Evolutionary conservation across 2,113 vertebrate genomes (phyloP), one percentile per base, ranked within the genome.

Genomic region (Syngnathus typhle): DNA sequence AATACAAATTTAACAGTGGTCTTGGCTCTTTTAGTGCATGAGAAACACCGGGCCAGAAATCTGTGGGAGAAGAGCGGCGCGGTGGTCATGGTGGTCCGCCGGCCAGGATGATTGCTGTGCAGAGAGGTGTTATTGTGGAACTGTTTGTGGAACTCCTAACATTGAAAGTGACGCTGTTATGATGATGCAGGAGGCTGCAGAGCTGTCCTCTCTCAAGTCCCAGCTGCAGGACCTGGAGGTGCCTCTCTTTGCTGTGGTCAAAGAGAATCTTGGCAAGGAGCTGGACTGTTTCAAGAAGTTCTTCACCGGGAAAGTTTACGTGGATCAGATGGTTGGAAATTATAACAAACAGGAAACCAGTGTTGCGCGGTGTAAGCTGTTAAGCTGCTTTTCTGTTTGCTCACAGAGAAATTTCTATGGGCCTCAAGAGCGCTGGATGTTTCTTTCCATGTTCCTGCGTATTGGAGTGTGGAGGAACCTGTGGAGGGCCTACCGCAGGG

Each of bases 91-190:
- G 94, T 92, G 12, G 91, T 96, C 19, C 88, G 94, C 62, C 87
- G 95, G 68, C 94, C 95, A 7, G 94, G 95, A 89, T 98, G 95
- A 85, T 94, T 94, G 83, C 84, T 98, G 84, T 98, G 95, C 88
- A 92, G 95, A 89, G 94, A 96, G 93, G 95, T 96, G 73, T 68
- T 21, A 21, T 60, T 13, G 85, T 21, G 71, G 67, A 27, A 19
- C 64, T 19, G 15, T 9, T n/a, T 11, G 12, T 18, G 4, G n/a
- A 49, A 27, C 39, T 43, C 6, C 64, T n/a, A 15, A 2, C 5
- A 38, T 6, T 56, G n/a, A 52, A 2, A 27, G 67, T 55, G 4
- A 37, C 37, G n/a, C 32, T 56, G 43, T 52, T 7, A 2, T 10
- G 7, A 41, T 37, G 10, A 55, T 54, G 19, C 64, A 96, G 95